A percentile compares a stretch with the other conserved stretches of the same genome.
These are phyloP conservation scores for Heliconius nattereri DNA, from an alignment of 1,140 invertebrate species.

Conservation along the genomic window DNA sequence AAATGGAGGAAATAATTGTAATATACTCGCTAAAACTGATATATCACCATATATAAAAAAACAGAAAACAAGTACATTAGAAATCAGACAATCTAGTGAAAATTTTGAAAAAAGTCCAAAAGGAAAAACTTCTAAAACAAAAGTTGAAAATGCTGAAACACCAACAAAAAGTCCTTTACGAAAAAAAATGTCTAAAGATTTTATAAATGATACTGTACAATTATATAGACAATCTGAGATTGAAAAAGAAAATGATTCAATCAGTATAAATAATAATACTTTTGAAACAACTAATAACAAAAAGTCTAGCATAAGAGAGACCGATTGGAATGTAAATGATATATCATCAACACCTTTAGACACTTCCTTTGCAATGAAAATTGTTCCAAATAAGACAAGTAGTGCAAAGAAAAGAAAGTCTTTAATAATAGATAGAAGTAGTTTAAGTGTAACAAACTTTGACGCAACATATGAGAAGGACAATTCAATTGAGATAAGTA, in stretches of 20 bases:
- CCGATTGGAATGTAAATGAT: constrained; percentile 8
- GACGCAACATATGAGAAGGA: constrained; percentile 39
- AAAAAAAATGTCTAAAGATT: not conserved
- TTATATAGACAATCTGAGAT: constrained; percentile 1
- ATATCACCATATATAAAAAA: constrained; percentile 20
- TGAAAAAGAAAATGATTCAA: constrained; percentile 32
- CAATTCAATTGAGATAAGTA: constrained; percentile 3
- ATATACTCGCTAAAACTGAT: constrained; percentile 10
- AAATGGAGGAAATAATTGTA: not conserved
- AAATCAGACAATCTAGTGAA: constrained; percentile 2
- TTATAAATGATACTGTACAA: not conserved
- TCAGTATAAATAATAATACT: constrained; percentile 19
- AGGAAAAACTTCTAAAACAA: constrained; percentile 9
- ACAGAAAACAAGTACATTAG: constrained; percentile 28
- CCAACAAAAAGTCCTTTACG: not conserved
- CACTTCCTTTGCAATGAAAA: constrained; percentile 24
- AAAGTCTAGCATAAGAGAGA: constrained; percentile 15
- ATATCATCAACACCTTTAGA: constrained; percentile 14
- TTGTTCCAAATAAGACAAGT: not conserved
- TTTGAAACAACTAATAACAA: constrained; percentile 16
- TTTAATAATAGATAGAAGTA: not conserved
- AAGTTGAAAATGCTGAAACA: not conserved
- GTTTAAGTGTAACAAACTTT: constrained; percentile 17
- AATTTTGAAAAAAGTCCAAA: not conserved
- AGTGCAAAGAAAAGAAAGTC: constrained; percentile 17